Conservation (phyloP, 2,888 invertebrate genomes). For the Leptinotarsa tumamoca region DNA sequence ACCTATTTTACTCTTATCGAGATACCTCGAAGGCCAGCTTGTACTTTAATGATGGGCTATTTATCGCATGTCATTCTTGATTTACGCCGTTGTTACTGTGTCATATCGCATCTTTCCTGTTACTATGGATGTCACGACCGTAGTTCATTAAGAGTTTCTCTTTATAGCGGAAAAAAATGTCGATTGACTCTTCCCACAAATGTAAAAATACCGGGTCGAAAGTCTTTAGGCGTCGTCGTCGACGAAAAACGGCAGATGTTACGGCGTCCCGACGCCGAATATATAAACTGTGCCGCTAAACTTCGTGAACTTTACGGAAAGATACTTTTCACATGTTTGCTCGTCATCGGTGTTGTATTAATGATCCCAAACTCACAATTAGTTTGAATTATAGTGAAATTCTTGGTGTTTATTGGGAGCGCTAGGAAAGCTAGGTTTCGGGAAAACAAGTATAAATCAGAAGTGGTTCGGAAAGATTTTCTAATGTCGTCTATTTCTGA, state of each 20-base stretch:
- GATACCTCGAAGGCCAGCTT: constrained; percentile 4
- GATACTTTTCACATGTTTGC: constrained; percentile 39
- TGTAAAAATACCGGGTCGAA: constrained; percentile 20
- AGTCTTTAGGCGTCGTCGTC: constrained; percentile 40
- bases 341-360: constrained; percentile 44
- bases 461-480: background rate
- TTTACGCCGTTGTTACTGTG: constrained; percentile 5
- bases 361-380: constrained; percentile 41
- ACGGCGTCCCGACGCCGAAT: constrained; percentile 46
- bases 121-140: background rate
- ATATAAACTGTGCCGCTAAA: constrained; percentile 59
- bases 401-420: constrained; percentile 45
- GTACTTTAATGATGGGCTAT: constrained; percentile 4
- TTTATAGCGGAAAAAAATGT: background rate
- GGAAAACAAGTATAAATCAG: constrained; percentile 31
- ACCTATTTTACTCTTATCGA: constrained; percentile 10
- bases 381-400: constrained; percentile 44
- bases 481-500: background rate
- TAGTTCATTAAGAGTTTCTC: background rate
- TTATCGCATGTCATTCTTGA: constrained; percentile 3
- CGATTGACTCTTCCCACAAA: background rate
- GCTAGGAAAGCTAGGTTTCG: constrained; percentile 10
- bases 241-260: constrained; percentile 47
- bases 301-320: constrained; percentile 56
- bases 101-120: background rate